Evolutionary conservation across 2,797 vertebrate genomes (phyloP).

Genomic region (Mormyrops boulengeri): DNA sequence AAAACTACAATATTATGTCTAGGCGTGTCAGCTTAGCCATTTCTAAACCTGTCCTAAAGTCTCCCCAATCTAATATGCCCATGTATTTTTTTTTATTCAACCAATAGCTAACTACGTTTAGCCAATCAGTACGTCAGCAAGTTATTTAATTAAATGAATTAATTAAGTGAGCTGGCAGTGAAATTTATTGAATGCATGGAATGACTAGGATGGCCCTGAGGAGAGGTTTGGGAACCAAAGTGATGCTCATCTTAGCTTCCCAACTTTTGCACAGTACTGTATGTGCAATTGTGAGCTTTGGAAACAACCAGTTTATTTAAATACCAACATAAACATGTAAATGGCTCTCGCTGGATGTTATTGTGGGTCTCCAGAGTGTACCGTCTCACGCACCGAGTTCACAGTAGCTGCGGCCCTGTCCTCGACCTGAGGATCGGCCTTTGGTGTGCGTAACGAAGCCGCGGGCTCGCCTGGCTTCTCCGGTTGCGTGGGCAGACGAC

Average conservation of each 20-base stretch:
- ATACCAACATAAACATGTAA: background rate
- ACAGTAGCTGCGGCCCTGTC: conserved; percentile 71
- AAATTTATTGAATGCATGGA: background rate
- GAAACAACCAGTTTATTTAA: background rate
- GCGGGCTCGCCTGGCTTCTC: conserved; percentile 80
- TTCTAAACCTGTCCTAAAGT: background rate
- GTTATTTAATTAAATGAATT: no score
- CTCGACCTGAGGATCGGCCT: conserved; percentile 81
- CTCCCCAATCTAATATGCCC: background rate
- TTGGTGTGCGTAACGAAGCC: conserved; percentile 75
- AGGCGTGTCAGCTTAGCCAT: background rate
- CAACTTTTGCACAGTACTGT: background rate
- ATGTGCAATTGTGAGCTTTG: background rate
- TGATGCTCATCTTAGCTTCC: background rate
- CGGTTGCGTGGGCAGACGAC: conserved; percentile 49
- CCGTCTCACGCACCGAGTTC: conserved; percentile 70
- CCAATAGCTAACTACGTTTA: background rate
- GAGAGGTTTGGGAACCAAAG: background rate
- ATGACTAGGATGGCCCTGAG: background rate
- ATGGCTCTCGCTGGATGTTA: background rate
- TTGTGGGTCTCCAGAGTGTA: background rate
- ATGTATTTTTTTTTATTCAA: background rate
- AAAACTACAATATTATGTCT: background rate
- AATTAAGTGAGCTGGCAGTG: background rate
- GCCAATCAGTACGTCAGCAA: background rate